These are phyloP conservation scores for Eilema griseolum DNA, from an alignment of 2,888 invertebrate species.

Conservation along the genomic window DNA sequence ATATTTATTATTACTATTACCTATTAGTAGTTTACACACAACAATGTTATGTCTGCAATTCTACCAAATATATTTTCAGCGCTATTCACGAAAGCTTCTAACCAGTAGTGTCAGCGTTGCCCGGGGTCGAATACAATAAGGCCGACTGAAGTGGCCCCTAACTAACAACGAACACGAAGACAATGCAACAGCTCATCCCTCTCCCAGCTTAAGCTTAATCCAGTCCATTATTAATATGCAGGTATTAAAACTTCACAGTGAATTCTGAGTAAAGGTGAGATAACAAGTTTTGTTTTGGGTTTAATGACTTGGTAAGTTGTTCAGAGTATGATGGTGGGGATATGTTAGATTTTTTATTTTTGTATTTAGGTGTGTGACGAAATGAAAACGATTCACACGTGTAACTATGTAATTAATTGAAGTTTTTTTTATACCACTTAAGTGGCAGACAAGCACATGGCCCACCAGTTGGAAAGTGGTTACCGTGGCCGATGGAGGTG, in stretches of 20 bases:
- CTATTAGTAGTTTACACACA: not conserved
- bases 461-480: too few species aligned
- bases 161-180: constrained; percentile 51
- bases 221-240: constrained; percentile 18
- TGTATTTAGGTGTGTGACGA: too few species aligned
- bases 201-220: constrained; percentile 27
- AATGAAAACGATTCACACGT: too few species aligned
- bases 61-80: not conserved
- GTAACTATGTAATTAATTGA: too few species aligned
- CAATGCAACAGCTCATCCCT: constrained; percentile 37
- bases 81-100: constrained; percentile 1
- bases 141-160: constrained; percentile 50
- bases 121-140: constrained; percentile 39
- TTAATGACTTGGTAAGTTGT: not conserved
- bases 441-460: too few species aligned
- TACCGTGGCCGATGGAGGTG: too few species aligned
- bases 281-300: constrained; percentile 1
- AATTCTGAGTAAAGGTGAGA: constrained; percentile 4
- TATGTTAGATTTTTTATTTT: not conserved
- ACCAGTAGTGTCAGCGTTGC: constrained; percentile 18
- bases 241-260: constrained; percentile 12
- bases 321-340: not conserved
- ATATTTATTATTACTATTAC: too few species aligned
- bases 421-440: too few species aligned
- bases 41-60: not conserved